phyloP scores from a whole-genome alignment of 2,888 invertebrate species.

The Phaonia tiefii region DNA sequence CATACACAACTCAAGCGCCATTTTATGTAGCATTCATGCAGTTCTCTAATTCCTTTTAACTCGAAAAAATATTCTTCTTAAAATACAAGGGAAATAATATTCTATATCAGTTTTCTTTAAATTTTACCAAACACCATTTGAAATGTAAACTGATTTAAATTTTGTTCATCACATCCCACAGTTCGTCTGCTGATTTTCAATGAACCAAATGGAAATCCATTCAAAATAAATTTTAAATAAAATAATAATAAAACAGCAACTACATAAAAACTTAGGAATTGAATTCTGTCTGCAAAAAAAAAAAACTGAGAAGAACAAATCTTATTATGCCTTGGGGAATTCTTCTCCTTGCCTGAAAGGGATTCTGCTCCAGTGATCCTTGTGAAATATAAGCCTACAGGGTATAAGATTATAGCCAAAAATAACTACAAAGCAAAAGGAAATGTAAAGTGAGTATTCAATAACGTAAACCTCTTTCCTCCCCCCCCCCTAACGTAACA shows the following conservation, averaged over 20 bases:
- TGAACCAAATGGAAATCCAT: slow-evolving; percentile 5
- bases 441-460: not conserved
- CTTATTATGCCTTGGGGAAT: slow-evolving; percentile 51
- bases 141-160: too few species aligned
- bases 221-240: slow-evolving; percentile 17
- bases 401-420: slow-evolving; percentile 10
- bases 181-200: slow-evolving; percentile 12
- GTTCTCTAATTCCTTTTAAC: too few species aligned
- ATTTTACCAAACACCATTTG: too few species aligned
- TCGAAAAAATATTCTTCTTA: too few species aligned
- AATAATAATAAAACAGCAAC: not conserved
- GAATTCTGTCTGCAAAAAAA: not conserved
- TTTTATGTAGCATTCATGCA: too few species aligned
- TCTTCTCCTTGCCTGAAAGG: slow-evolving; percentile 50
- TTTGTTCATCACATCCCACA: too few species aligned
- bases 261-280: not conserved
- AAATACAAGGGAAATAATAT: too few species aligned
- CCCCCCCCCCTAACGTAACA: too few species aligned
- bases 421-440: not conserved
- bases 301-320: slow-evolving; percentile 28
- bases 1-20: too few species aligned
- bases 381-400: slow-evolving; percentile 42
- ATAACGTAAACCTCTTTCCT: too few species aligned
- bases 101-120: too few species aligned
- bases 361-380: slow-evolving; percentile 34